phyloP scores from a whole-genome alignment of 2,113 vertebrate genomes.

The Dipodomys ordii region DNA sequence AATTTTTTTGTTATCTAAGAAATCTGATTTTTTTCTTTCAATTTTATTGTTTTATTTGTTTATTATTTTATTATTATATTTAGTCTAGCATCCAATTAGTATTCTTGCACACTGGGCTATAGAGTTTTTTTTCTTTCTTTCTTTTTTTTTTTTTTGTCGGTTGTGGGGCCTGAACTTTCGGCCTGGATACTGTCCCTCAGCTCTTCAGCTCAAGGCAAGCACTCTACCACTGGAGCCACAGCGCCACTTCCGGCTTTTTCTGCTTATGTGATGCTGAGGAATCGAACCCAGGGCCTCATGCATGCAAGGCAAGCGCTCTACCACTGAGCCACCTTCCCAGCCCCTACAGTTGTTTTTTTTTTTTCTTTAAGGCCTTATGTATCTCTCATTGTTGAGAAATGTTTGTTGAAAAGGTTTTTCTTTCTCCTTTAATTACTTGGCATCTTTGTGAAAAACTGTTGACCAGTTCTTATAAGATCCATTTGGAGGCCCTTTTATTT shows the following conservation, averaged over 20 bases:
- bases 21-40: slow-evolving; percentile 8
- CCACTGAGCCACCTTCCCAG: too few species aligned
- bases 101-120: slow-evolving; percentile 36
- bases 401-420: not conserved
- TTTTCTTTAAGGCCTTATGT: not conserved
- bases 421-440: not conserved
- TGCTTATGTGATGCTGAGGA: too few species aligned
- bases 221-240: too few species aligned
- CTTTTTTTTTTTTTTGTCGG: not conserved
- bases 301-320: too few species aligned
- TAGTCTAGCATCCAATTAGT: not conserved
- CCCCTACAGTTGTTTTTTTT: not conserved
- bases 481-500: not conserved
- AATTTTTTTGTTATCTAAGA: not conserved
- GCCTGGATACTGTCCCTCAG: too few species aligned
- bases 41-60: not conserved
- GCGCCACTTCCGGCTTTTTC: too few species aligned
- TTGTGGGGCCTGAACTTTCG: too few species aligned
- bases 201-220: too few species aligned
- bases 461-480: not conserved
- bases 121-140: not conserved
- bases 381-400: not conserved
- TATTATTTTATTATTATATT: not conserved
- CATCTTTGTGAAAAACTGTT: not conserved
- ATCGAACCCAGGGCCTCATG: too few species aligned